A percentile compares a stretch with the other conserved stretches of the same genome.
Conservation (phyloP, 2,797 vertebrate species). For the Phrynocephalus vlangalii region DNA sequence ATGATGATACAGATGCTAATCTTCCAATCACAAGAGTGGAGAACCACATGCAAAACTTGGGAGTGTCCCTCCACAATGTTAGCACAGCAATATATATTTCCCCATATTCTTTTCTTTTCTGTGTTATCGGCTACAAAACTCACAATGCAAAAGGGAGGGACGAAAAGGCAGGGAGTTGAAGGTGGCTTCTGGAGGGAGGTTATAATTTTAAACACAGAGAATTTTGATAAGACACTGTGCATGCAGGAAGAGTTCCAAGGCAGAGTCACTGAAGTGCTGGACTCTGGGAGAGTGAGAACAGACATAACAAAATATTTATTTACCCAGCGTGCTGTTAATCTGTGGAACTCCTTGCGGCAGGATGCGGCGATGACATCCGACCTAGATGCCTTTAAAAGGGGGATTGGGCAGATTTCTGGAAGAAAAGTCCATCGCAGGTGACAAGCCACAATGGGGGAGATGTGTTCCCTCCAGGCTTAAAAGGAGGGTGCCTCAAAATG, state of each 20-base stretch:
- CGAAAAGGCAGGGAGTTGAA: neutral
- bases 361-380: no score
- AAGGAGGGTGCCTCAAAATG: no score
- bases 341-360: no score
- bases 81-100: slow-evolving; percentile 21
- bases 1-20: no score
- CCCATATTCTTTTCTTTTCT: slow-evolving; percentile 21
- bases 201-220: neutral
- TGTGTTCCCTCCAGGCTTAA: no score
- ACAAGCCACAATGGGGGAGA: no score
- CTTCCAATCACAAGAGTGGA: neutral
- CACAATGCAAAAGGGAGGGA: neutral
- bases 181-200: slow-evolving; percentile 8
- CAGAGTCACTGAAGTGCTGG: neutral
- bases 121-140: slow-evolving; percentile 28
- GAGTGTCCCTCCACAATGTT: neutral
- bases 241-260: slow-evolving; percentile 22
- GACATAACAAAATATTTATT: no score
- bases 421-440: no score
- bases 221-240: neutral
- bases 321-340: no score
- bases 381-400: no score
- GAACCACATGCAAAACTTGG: slow-evolving; percentile 8
- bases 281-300: no score
- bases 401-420: no score